Conservation (phyloP, 2,888 invertebrate species). For the Caenorhabditis auriculariae region DNA sequence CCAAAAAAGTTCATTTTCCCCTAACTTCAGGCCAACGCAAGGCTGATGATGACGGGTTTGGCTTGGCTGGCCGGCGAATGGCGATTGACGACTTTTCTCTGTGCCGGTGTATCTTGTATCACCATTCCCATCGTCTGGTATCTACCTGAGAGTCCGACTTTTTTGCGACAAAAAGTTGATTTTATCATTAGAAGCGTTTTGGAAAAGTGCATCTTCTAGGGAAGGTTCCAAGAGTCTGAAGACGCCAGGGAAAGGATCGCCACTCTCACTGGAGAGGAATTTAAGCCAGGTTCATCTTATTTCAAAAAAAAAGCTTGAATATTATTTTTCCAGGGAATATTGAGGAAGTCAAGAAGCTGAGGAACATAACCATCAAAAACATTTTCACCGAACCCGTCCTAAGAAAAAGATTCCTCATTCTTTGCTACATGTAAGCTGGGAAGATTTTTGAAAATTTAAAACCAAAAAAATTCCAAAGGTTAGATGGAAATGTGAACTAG, state of each 20-base stretch:
- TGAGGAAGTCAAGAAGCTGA: constrained; percentile 7
- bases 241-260: constrained; percentile 13
- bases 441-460: too few relatives aligned
- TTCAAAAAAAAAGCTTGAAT: too few relatives aligned
- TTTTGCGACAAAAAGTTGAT: constrained; percentile 14
- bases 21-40: constrained; percentile 15
- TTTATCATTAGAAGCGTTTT: neutral
- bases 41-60: constrained; percentile 16
- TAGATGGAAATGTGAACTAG: too few relatives aligned
- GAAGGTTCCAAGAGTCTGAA: constrained; percentile 14
- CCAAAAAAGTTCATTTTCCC: neutral
- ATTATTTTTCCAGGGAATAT: too few relatives aligned
- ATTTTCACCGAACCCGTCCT: constrained; percentile 10
- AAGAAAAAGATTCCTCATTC: constrained; percentile 10
- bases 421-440: constrained; percentile 14
- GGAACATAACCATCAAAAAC: constrained; percentile 10
- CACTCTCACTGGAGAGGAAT: constrained; percentile 3
- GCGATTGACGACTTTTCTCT: constrained; percentile 12
- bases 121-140: constrained; percentile 19
- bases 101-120: constrained; percentile 11
- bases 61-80: constrained; percentile 14
- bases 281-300: too few relatives aligned
- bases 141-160: constrained; percentile 19
- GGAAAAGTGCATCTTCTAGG: neutral
- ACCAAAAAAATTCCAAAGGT: too few relatives aligned